phyloP scores from a whole-genome alignment of 1,140 invertebrate genomes.

The Plectrocnemia conspersa region DNA sequence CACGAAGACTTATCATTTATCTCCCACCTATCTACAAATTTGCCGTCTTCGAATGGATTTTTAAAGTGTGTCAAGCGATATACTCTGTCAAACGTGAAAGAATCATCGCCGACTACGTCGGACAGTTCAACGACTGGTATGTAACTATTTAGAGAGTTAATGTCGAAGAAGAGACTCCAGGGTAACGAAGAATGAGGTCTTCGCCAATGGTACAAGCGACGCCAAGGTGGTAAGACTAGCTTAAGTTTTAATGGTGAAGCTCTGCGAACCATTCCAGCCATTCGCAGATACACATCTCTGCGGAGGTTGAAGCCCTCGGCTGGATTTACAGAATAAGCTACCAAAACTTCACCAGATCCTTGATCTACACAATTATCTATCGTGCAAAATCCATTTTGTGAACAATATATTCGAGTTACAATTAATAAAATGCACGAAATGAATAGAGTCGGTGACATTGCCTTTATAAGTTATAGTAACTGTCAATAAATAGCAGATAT shows the following conservation, averaged over 20 bases:
- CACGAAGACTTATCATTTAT: slow-evolving; percentile 52
- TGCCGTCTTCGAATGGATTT: slow-evolving; percentile 75
- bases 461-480: too few species aligned
- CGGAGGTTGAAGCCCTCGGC: slow-evolving; percentile 96
- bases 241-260: slow-evolving; percentile 54
- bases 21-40: slow-evolving; percentile 80
- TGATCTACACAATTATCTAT: too few species aligned
- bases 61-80: slow-evolving; percentile 83
- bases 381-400: too few species aligned
- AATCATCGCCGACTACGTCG: slow-evolving; percentile 61
- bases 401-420: too few species aligned
- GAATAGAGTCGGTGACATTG: too few species aligned
- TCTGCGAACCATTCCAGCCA: slow-evolving; percentile 73
- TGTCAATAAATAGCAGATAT: too few species aligned
- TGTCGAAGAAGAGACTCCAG: slow-evolving; percentile 86
- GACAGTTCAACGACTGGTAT: slow-evolving; percentile 84
- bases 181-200: slow-evolving; percentile 57
- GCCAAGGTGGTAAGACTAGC: slow-evolving; percentile 87
- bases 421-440: too few species aligned
- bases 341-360: too few species aligned
- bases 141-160: slow-evolving; percentile 71
- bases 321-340: slow-evolving; percentile 93
- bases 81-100: slow-evolving; percentile 62
- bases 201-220: slow-evolving; percentile 85
- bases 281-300: slow-evolving; percentile 90